Conservation (phyloP, 1,140 invertebrate genomes). For the Rhopalosiphum maidis region DNA sequence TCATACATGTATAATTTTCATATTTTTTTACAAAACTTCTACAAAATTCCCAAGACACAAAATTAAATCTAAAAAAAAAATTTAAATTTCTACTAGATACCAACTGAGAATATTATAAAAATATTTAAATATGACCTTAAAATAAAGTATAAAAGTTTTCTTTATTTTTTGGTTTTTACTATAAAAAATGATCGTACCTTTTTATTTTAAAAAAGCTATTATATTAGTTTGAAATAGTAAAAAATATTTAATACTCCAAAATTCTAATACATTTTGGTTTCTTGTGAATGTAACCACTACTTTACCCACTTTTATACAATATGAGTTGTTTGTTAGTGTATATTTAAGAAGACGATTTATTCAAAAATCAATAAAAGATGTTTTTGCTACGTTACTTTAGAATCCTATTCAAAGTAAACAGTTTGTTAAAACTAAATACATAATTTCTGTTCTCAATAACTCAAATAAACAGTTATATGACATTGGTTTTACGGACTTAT, state of each 20-base stretch:
- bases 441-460: background rate
- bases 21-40: background rate
- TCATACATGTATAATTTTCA: background rate
- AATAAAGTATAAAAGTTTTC: background rate
- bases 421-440: background rate
- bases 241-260: background rate
- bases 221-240: background rate
- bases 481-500: background rate
- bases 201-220: background rate
- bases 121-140: background rate
- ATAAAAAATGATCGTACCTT: background rate
- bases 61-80: background rate
- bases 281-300: background rate
- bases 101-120: background rate
- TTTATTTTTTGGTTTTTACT: background rate
- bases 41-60: background rate
- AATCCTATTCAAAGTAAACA: background rate
- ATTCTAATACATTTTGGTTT: background rate
- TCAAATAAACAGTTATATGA: background rate
- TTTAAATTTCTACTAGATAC: background rate
- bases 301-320: background rate
- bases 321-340: background rate
- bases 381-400: background rate
- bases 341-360: background rate
- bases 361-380: background rate